These are phyloP conservation scores for Sinotaia quadrata DNA, from an alignment of 2,888 invertebrate genomes.

Conservation along the genomic window DNA sequence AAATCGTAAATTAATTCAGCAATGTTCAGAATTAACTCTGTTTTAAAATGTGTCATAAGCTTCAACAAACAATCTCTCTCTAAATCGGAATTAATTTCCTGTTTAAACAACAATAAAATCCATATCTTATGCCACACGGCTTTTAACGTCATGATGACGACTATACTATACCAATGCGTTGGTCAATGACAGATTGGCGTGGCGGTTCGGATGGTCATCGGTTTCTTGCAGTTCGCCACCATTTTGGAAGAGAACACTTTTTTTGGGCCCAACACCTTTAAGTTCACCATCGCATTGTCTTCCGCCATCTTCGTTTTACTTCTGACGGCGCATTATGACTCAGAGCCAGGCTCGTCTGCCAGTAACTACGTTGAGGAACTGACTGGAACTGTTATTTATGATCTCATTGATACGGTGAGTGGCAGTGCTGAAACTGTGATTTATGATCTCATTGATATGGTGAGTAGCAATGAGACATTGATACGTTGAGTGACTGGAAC, in stretches of 20 bases:
- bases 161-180: too few species aligned
- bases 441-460: slow-evolving; percentile 76
- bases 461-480: slow-evolving; percentile 56
- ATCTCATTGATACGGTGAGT: slow-evolving; percentile 76
- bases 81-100: too few species aligned
- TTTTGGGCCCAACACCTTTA: slow-evolving; percentile 72
- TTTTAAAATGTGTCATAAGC: too few species aligned
- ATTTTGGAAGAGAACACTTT: slow-evolving; percentile 65
- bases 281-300: slow-evolving; percentile 29
- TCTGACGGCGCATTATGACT: slow-evolving; percentile 73
- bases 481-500: too few species aligned
- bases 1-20: too few species aligned
- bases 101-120: too few species aligned
- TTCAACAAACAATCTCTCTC: too few species aligned
- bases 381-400: slow-evolving; percentile 75
- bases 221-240: slow-evolving; percentile 72
- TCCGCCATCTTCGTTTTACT: slow-evolving; percentile 74
- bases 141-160: too few species aligned
- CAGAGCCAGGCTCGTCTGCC: slow-evolving; percentile 7
- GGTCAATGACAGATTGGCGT: slow-evolving; percentile 73
- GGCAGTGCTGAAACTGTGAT: slow-evolving; percentile 69
- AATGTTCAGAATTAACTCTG: too few species aligned
- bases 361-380: slow-evolving; percentile 73
- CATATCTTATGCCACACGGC: too few species aligned
- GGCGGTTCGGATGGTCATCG: slow-evolving; percentile 74